These are phyloP conservation scores for Dascillus cervinus DNA, from an alignment of 2,888 invertebrate species.

Conservation along the genomic window DNA sequence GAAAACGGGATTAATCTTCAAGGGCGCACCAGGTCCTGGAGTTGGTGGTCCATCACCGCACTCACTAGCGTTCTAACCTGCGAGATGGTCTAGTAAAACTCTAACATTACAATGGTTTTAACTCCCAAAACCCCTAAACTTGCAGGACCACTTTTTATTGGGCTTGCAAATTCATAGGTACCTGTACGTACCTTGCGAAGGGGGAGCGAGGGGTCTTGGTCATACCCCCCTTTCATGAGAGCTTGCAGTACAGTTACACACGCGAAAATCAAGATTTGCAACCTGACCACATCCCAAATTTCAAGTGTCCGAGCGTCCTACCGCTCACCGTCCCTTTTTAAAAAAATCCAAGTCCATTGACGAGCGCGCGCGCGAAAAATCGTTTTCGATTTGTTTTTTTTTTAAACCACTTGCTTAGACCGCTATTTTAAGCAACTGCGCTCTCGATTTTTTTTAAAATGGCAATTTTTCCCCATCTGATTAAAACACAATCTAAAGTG, in stretches of 20 bases:
- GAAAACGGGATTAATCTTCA: constrained; percentile 22
- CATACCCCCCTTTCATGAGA: constrained; percentile 30
- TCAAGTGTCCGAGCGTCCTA: constrained; percentile 20
- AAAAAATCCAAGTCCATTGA: no score
- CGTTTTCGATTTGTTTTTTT: no score
- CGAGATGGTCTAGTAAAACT: constrained; percentile 43
- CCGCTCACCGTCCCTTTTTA: constrained; percentile 11
- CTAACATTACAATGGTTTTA: constrained; percentile 40
- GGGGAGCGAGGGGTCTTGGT: constrained; percentile 28
- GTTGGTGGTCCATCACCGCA: constrained; percentile 22
- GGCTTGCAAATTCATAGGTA: constrained; percentile 56
- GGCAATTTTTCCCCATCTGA: no score
- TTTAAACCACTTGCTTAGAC: no score
- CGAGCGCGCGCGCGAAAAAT: no score
- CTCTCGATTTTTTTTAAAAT: no score
- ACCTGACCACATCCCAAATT: constrained; percentile 26
- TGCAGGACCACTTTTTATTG: constrained; percentile 57
- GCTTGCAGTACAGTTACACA: constrained; percentile 39
- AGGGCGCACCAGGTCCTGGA: constrained; percentile 26
- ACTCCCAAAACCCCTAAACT: constrained; percentile 47
- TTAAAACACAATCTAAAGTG: no score
- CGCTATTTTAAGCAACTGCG: no score
- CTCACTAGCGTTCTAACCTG: constrained; percentile 40
- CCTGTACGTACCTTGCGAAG: constrained; percentile 37
- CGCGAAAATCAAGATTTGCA: constrained; percentile 41